phyloP scores from a whole-genome alignment of 2,888 invertebrate species.

The Chymomyza procnemis region DNA sequence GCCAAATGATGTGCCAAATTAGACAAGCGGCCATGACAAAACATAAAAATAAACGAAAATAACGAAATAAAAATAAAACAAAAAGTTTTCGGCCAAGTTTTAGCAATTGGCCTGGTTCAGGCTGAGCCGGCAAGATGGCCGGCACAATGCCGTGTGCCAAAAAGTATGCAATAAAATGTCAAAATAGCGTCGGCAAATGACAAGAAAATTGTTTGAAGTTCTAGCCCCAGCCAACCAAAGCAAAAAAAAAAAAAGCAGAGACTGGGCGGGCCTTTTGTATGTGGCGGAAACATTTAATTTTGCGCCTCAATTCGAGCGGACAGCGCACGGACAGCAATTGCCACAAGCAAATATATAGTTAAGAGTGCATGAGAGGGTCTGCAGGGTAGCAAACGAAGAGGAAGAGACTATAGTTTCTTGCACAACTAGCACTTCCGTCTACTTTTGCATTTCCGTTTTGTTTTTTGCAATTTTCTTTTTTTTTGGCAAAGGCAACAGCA shows the following conservation, averaged over 20 bases:
- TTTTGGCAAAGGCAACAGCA: slow-evolving; percentile 5
- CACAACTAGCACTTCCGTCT: slow-evolving; percentile 67
- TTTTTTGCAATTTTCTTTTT: background rate
- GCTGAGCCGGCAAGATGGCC: background rate
- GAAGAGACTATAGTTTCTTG: slow-evolving; percentile 42
- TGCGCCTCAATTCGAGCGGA: slow-evolving; percentile 30
- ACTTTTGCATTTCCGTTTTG: slow-evolving; percentile 66
- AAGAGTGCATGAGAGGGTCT: background rate
- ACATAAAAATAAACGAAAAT: background rate
- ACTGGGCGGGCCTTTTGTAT: slow-evolving; percentile 8
- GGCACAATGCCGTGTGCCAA: slow-evolving; percentile 33
- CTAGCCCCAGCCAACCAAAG: background rate
- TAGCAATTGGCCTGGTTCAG: background rate
- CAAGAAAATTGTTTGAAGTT: slow-evolving; percentile 50
- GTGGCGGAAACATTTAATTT: slow-evolving; percentile 61
- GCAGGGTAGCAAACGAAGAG: background rate
- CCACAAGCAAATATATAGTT: slow-evolving; percentile 28
- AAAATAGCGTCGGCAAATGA: slow-evolving; percentile 58
- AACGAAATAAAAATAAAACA: background rate
- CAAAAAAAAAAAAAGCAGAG: background rate
- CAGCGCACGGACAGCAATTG: background rate
- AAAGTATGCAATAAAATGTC: slow-evolving; percentile 60
- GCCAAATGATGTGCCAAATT: slow-evolving; percentile 68
- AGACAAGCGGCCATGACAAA: slow-evolving; percentile 23
- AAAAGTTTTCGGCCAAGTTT: background rate